Evolutionary conservation across 2,888 invertebrate genomes (phyloP).

Genomic region (Drosophila pegasa): DNA sequence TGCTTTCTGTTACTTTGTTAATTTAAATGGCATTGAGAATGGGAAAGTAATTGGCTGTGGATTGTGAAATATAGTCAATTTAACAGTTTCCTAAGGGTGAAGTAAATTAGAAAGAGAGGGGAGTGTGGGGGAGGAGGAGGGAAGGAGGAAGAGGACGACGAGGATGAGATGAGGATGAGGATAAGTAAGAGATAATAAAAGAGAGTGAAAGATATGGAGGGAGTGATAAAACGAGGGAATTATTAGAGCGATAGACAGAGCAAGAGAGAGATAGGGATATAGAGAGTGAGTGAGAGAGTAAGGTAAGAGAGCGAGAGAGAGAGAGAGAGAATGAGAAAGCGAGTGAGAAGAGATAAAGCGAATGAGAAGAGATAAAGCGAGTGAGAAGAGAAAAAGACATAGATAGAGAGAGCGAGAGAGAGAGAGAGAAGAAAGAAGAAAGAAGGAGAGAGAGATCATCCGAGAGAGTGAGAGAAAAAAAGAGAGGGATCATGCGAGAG

Average conservation of each 20-base stretch:
- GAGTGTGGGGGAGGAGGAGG: neutral
- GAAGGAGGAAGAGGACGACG: neutral
- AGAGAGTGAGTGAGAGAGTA: no score
- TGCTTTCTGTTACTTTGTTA: constrained; percentile 57
- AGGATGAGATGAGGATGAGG: no score
- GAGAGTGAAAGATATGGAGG: no score
- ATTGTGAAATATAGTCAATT: constrained; percentile 32
- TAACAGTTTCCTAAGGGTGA: constrained; percentile 5
- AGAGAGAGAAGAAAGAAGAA: neutral
- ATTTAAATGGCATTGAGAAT: constrained; percentile 64
- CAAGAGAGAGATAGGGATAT: neutral
- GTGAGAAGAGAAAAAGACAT: neutral
- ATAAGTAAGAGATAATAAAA: no score
- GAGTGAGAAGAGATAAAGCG: neutral
- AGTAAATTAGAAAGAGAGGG: neutral
- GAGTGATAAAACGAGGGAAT: no score
- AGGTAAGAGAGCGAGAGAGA: neutral
- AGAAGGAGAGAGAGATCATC: neutral
- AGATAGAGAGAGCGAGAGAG: neutral
- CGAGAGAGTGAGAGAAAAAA: neutral
- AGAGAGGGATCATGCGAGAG: neutral
- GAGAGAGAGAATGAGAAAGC: neutral
- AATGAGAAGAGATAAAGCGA: neutral
- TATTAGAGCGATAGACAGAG: no score
- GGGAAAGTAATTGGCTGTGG: constrained; percentile 57